Evolutionary conservation across 2,113 vertebrate genomes (phyloP).

Genomic region (Lepidothrix coronata): DNA sequence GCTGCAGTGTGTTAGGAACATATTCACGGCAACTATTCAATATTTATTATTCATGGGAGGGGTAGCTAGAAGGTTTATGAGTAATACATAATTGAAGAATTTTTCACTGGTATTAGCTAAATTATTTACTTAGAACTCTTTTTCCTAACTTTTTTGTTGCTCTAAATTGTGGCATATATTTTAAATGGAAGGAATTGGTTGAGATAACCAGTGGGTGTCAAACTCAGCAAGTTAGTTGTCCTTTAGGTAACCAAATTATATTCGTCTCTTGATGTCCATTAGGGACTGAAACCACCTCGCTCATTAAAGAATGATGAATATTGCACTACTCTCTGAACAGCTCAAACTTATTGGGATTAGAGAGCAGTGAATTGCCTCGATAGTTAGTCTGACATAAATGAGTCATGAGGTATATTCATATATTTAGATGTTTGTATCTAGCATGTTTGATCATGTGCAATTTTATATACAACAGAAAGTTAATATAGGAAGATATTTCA

Average conservation of each 20-base stretch:
- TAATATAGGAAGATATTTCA: background rate
- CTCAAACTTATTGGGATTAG: background rate
- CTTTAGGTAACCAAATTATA: background rate
- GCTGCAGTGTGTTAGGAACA: background rate
- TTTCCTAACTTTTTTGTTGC: background rate
- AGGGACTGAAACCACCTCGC: background rate
- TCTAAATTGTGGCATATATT: background rate
- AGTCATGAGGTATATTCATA: background rate
- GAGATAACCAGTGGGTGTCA: background rate
- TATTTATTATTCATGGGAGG: background rate
- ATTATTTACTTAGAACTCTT: background rate
- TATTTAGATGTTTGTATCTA: background rate
- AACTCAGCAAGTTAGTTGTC: background rate
- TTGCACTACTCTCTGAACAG: background rate
- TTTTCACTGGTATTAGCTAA: background rate
- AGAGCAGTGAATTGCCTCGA: background rate
- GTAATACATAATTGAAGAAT: background rate
- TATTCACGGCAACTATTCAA: background rate
- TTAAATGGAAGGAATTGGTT: background rate
- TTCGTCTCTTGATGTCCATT: rapidly evolving
- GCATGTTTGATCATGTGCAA: rapidly evolving
- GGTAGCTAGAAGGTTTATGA: background rate
- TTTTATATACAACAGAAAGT: background rate
- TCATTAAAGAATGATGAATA: background rate
- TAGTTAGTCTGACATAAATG: background rate